phyloP scores from a whole-genome alignment of 2,888 invertebrate genomes.

The Synanthedon tipuliformis region DNA sequence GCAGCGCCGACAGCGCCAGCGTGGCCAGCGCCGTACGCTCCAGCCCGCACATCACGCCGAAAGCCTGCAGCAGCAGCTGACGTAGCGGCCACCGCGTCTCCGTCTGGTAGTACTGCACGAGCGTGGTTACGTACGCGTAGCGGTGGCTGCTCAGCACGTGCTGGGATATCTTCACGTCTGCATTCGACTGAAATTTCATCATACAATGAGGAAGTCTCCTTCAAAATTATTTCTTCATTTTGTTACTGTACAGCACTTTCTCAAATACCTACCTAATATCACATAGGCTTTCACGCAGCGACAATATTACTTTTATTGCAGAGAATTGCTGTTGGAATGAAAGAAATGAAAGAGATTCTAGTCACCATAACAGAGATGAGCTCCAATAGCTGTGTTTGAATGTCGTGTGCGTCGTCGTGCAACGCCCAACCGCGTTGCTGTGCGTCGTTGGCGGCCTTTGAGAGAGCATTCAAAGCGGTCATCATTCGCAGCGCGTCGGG shows the following conservation, averaged over 20 bases:
- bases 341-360: constrained; percentile 1
- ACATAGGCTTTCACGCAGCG: too few species aligned
- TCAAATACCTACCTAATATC: too few species aligned
- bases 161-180: constrained; percentile 88
- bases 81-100: constrained; percentile 90
- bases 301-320: not conserved
- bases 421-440: constrained; percentile 96
- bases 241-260: too few species aligned
- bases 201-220: too few species aligned
- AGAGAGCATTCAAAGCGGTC: constrained; percentile 85
- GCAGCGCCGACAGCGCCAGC: constrained; percentile 87
- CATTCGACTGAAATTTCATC: constrained; percentile 79
- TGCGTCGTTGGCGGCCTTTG: constrained; percentile 92
- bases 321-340: not conserved
- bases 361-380: constrained; percentile 84
- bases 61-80: constrained; percentile 81
- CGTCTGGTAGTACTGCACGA: constrained; percentile 97
- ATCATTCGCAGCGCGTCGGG: constrained; percentile 87
- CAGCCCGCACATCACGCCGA: constrained; percentile 88
- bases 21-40: constrained; percentile 85
- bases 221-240: too few species aligned
- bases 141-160: constrained; percentile 86
- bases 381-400: constrained; percentile 85
- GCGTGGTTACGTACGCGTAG: constrained; percentile 83
- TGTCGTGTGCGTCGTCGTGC: constrained; percentile 92